Evolutionary conservation across 2,888 invertebrate genomes (phyloP).

Genomic region (Parnassius smintheus): DNA sequence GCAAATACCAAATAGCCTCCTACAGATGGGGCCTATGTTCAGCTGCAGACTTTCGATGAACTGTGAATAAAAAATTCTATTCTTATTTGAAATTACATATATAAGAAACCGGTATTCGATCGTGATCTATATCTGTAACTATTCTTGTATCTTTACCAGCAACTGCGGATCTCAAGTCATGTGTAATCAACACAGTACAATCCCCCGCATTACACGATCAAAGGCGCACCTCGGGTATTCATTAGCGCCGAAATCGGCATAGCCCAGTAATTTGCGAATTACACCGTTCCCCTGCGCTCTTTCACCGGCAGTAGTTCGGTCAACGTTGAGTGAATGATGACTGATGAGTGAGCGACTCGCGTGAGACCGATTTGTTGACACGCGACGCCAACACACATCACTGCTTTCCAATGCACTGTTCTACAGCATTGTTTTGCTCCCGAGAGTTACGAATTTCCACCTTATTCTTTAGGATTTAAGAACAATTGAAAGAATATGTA

Average conservation of each 20-base stretch:
- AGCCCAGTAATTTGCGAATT: slow-evolving; percentile 38
- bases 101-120: too few species aligned
- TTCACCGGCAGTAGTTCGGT: slow-evolving; percentile 34
- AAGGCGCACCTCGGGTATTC: slow-evolving; percentile 22
- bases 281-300: slow-evolving; percentile 35
- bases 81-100: too few species aligned
- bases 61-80: too few species aligned
- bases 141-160: not conserved
- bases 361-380: slow-evolving; percentile 43
- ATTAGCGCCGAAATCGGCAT: slow-evolving; percentile 23
- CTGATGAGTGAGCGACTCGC: slow-evolving; percentile 37
- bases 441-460: slow-evolving; percentile 6
- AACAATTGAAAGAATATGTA: not conserved
- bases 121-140: too few species aligned
- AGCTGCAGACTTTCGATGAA: too few species aligned
- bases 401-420: slow-evolving; percentile 28
- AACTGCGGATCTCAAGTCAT: not conserved
- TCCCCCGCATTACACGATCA: slow-evolving; percentile 14
- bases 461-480: not conserved
- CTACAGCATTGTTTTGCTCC: not conserved
- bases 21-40: too few species aligned
- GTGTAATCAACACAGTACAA: not conserved
- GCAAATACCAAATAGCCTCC: too few species aligned
- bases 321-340: slow-evolving; percentile 33
- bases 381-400: slow-evolving; percentile 39